These are phyloP conservation scores for Myrmophylax atrothorax DNA, from an alignment of 2,113 vertebrate genomes.

Conservation along the genomic window DNA sequence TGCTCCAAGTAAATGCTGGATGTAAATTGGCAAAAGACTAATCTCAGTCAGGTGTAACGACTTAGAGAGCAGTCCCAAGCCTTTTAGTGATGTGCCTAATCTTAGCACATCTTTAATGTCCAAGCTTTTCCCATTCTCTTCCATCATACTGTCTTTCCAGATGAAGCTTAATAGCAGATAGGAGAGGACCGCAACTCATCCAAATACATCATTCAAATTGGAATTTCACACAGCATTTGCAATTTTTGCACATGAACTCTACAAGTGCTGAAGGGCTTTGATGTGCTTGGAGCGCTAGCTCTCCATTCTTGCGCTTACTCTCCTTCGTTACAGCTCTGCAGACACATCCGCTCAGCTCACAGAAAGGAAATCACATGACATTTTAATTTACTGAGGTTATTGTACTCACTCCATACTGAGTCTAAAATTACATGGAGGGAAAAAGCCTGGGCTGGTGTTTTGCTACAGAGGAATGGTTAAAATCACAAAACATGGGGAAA, in stretches of 20 bases:
- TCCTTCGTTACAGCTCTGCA: constrained; percentile 30
- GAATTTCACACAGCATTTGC: background rate
- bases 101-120: background rate
- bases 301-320: background rate
- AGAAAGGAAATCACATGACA: constrained; percentile 31
- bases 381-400: constrained; percentile 43
- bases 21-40: background rate
- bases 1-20: background rate
- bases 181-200: background rate
- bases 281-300: background rate
- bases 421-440: constrained; percentile 16
- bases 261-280: background rate
- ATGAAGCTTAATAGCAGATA: background rate
- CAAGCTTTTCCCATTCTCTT: background rate
- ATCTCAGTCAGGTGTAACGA: constrained; percentile 6
- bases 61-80: background rate
- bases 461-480: background rate
- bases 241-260: background rate
- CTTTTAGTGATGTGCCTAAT: constrained; percentile 4
- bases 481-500: background rate
- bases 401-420: background rate
- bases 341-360: background rate
- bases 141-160: background rate
- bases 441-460: background rate
- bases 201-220: background rate